phyloP scores from a whole-genome alignment of 2,888 invertebrate species.

The Pyrgus malvae region DNA sequence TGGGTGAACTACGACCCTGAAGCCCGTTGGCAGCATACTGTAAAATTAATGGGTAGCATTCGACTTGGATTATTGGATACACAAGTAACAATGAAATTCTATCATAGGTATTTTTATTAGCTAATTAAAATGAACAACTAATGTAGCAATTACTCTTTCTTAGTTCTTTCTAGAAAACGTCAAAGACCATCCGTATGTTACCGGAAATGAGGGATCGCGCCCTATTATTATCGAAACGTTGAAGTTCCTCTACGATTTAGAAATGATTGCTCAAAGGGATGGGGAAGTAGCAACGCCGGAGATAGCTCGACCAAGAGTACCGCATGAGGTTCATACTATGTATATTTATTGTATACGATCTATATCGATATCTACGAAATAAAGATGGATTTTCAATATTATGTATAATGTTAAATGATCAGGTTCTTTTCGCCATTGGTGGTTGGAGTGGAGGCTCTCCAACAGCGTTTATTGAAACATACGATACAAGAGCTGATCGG shows the following conservation, averaged over 20 bases:
- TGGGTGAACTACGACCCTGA: constrained; percentile 93
- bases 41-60: constrained; percentile 90
- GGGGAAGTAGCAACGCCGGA: constrained; percentile 92
- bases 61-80: constrained; percentile 92
- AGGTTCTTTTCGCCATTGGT: constrained; percentile 88
- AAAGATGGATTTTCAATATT: too few species aligned
- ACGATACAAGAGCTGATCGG: constrained; percentile 93
- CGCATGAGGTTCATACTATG: constrained; percentile 84
- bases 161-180: constrained; percentile 95
- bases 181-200: constrained; percentile 93
- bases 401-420: not conserved
- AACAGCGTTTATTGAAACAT: constrained; percentile 91
- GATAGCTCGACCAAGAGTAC: constrained; percentile 91
- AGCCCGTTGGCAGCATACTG: constrained; percentile 87
- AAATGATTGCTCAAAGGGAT: constrained; percentile 90
- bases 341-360: not conserved
- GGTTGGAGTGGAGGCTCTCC: constrained; percentile 86
- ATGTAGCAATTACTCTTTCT: constrained; percentile 29
- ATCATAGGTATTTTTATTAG: not conserved
- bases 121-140: not conserved
- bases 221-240: constrained; percentile 95
- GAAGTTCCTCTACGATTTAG: constrained; percentile 94
- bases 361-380: too few species aligned
- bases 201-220: constrained; percentile 90
- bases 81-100: constrained; percentile 59